Base-by-base conservation (phyloP, 2,797 vertebrate genomes). In the Adrianichthys oophorus region DNA sequence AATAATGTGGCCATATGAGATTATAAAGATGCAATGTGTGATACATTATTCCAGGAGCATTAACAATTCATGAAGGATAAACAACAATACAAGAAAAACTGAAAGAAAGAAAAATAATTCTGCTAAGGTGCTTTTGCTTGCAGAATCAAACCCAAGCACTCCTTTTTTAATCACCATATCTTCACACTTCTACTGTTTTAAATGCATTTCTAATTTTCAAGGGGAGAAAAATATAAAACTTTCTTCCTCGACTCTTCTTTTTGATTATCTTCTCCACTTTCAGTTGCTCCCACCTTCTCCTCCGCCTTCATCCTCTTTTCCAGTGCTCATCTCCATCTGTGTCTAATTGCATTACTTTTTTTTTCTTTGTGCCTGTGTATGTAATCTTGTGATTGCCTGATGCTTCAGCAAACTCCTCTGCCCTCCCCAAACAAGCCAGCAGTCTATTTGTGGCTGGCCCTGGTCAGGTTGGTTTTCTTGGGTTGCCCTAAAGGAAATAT, bases 401-500 rank as follows among this genome's bases (percentile, higher is more conserved):
- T 76, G 78, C 79, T 80, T 76, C 59, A 49, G 72, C 16, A 48
- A 51, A 48, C 62, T 56, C 60, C 48, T 63, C 50, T 37, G 58
- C 46, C 29, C 32, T 67, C 53, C 50, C 47, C 42, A 46, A 68
- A 72, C 79, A 76, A 59, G 44, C 60, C 64, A 41, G 68, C 73
- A 78, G 81, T 89, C 87, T 89, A 91, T 92, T 92, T 90, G 83
- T 74, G 84, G 84, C 82, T 70, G 56, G 79, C 78, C 71, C 68
- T 67, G 64, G 78, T 81, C 84, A 88, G 88, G 85, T 90, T 85
- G 72, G 81, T 90, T 93, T 37, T 92, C 88, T 87, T 78, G 80
- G 87, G 86, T 84, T 85, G 85, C 86, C 90, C 91, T 91, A 88
- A 84, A 92, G 92, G 92, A 93, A 92, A 91, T 92, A 93, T 93